phyloP scores from a whole-genome alignment of 2,797 vertebrate genomes.

The Tragelaphus eurycerus region DNA sequence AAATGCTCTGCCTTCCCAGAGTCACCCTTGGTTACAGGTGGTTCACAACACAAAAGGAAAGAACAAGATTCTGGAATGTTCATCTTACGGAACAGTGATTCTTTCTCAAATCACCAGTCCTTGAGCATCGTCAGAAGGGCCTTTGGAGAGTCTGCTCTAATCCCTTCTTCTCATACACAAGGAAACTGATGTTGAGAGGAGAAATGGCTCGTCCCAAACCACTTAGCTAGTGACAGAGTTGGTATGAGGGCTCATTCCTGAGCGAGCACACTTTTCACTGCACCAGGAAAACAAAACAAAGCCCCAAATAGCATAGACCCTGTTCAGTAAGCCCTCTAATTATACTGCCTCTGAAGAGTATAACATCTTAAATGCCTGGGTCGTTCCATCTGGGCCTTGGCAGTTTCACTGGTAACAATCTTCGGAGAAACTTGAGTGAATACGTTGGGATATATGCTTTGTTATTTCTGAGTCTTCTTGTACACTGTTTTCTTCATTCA shows the following conservation, averaged over 20 bases:
- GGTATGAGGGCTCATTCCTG: neutral
- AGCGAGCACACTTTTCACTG: neutral
- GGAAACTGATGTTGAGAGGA: slow-evolving; percentile 6
- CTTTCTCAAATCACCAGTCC: neutral
- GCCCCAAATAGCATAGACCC: neutral
- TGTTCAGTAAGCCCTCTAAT: slow-evolving; percentile 32
- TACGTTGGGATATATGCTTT: slow-evolving; percentile 27
- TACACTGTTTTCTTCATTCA: slow-evolving; percentile 48
- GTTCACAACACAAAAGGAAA: neutral
- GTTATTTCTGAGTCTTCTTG: slow-evolving; percentile 53
- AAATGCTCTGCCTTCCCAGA: neutral
- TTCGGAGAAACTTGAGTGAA: slow-evolving; percentile 31
- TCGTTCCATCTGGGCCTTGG: slow-evolving; percentile 26
- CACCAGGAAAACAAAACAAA: slow-evolving; percentile 41
- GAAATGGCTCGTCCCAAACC: neutral
- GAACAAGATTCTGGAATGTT: neutral
- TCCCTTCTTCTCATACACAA: neutral
- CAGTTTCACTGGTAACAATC: slow-evolving; percentile 22
- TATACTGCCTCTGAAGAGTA: slow-evolving; percentile 23
- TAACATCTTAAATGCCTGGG: neutral
- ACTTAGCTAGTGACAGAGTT: neutral
- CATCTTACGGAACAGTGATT: neutral
- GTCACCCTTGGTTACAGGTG: neutral
- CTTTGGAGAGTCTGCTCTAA: neutral
- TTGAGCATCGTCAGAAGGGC: neutral